Evolutionary conservation across 2,888 invertebrate genomes (phyloP).

Genomic region (Lissonota sp.): DNA sequence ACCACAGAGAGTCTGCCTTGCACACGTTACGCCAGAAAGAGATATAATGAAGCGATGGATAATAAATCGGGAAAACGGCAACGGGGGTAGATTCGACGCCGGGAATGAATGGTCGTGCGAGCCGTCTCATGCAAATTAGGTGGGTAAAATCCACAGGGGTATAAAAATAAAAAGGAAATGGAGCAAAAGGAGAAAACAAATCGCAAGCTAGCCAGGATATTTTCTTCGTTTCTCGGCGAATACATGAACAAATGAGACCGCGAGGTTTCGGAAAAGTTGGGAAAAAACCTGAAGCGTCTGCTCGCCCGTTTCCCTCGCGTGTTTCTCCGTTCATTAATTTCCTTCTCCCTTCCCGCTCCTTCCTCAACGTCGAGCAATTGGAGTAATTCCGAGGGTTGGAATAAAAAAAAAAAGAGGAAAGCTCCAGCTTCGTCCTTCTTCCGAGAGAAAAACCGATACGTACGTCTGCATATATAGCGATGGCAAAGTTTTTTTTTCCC

Average conservation of each 20-base stretch:
- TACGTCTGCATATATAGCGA: constrained; percentile 8
- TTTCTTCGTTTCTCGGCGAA: constrained; percentile 15
- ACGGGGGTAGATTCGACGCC: background rate
- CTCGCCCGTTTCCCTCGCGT: constrained; percentile 24
- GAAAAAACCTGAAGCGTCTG: constrained; percentile 19
- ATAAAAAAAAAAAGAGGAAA: constrained; percentile 28
- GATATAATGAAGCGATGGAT: constrained; percentile 3
- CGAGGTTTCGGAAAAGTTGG: background rate
- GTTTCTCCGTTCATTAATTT: constrained; percentile 49
- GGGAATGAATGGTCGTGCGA: constrained; percentile 2
- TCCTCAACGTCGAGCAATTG: constrained; percentile 22
- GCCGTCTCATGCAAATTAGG: constrained; percentile 27
- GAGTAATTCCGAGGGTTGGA: constrained; percentile 39
- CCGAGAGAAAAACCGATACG: constrained; percentile 28
- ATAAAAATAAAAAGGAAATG: constrained; percentile 1
- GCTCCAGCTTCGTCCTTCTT: constrained; percentile 21
- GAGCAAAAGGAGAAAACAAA: background rate
- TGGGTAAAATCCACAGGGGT: background rate
- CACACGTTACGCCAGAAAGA: background rate
- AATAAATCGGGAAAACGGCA: constrained; percentile 22
- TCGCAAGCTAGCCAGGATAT: constrained; percentile 22
- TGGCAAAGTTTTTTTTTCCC: constrained; percentile 18
- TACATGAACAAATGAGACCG: constrained; percentile 31
- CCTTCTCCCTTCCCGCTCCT: constrained; percentile 6
- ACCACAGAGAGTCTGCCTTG: background rate